phyloP scores from a whole-genome alignment of 2,888 invertebrate species.

The Drosophila anomalata region DNA sequence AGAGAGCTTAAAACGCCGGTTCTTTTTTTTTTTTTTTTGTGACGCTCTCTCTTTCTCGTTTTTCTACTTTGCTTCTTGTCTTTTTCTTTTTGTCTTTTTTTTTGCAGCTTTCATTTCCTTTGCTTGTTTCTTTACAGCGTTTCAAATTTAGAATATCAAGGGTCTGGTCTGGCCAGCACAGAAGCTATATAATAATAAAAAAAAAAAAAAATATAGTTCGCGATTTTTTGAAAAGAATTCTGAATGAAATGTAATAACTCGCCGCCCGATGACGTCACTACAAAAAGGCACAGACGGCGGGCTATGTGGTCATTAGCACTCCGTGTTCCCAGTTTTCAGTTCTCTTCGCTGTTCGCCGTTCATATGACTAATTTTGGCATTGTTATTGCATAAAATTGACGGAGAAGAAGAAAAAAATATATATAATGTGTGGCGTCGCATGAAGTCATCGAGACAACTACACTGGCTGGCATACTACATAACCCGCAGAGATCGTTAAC shows the following conservation, averaged over 20 bases:
- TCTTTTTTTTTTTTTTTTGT: constrained; percentile 54
- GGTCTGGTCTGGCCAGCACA: constrained; percentile 66
- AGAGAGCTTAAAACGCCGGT: constrained; percentile 70
- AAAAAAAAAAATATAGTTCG: constrained; percentile 11
- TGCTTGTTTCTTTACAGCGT: constrained; percentile 64
- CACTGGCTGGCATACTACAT: constrained; percentile 8
- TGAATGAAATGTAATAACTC: constrained; percentile 40
- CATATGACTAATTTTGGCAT: constrained; percentile 57
- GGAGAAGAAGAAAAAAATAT: constrained; percentile 7
- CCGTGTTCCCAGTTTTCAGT: constrained; percentile 22
- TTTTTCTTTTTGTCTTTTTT: constrained; percentile 23
- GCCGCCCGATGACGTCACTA: constrained; percentile 78
- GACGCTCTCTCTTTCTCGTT: background rate
- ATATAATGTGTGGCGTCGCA: constrained; percentile 44
- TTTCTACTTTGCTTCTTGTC: constrained; percentile 41
- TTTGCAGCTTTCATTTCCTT: constrained; percentile 42
- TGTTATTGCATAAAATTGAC: constrained; percentile 73
- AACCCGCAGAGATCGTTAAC: constrained; percentile 81
- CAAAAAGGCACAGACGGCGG: constrained; percentile 10
- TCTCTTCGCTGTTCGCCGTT: constrained; percentile 7
- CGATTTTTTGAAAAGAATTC: constrained; percentile 29
- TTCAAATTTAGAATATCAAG: constrained; percentile 83
- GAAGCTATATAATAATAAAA: no score
- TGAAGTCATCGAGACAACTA: constrained; percentile 71
- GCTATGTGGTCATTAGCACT: constrained; percentile 67